phyloP scores from a whole-genome alignment of 2,888 invertebrate genomes.

The Erpobdella octoculata region DNA sequence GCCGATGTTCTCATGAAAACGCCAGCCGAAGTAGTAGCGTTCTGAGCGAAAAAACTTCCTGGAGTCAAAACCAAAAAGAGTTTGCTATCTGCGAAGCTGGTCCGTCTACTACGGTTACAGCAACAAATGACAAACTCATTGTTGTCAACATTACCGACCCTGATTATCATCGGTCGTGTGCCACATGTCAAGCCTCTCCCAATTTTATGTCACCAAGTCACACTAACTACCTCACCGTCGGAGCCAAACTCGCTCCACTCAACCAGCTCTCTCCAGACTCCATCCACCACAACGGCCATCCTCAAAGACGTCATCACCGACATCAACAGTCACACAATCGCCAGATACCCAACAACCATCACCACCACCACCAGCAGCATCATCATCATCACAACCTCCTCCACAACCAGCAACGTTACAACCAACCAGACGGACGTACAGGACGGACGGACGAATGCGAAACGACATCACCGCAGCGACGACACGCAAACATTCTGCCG shows the following conservation, averaged over 20 bases:
- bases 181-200: background rate
- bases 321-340: no score
- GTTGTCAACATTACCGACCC: background rate
- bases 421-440: background rate
- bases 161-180: background rate
- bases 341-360: background rate
- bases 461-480: background rate
- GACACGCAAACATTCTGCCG: background rate
- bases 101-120: background rate
- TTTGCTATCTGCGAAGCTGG: no score
- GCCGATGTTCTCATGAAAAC: background rate
- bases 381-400: background rate
- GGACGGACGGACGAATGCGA: background rate
- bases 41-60: background rate
- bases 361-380: slow-evolving; percentile 13
- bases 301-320: background rate
- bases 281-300: background rate
- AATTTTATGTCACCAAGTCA: no score
- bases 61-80: background rate
- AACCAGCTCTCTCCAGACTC: background rate
- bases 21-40: background rate
- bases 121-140: background rate
- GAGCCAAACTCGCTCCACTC: background rate
- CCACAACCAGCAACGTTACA: background rate
- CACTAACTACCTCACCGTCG: background rate